phyloP scores from a whole-genome alignment of 2,888 invertebrate genomes.

The Stictocephala bisonia region DNA sequence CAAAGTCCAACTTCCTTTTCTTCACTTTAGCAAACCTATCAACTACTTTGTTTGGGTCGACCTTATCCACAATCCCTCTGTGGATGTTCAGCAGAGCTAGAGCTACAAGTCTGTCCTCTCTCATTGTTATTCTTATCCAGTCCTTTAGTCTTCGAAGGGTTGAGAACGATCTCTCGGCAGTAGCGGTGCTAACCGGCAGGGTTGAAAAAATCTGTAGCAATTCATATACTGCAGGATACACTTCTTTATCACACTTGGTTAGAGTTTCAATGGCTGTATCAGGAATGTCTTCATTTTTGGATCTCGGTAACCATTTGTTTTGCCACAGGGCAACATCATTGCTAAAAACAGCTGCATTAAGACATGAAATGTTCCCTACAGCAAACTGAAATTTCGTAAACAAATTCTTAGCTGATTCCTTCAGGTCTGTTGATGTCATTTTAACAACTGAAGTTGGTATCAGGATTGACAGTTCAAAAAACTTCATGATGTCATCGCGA shows the following conservation, averaged over 20 bases:
- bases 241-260: conserved; percentile 28
- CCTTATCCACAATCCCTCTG: conserved; percentile 19
- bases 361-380: background rate
- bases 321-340: conserved; percentile 1
- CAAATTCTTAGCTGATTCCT: background rate
- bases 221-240: conserved; percentile 7
- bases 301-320: conserved; percentile 1
- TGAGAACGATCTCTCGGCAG: conserved; percentile 42
- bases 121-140: conserved; percentile 37
- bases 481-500: background rate
- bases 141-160: conserved; percentile 42
- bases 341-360: background rate
- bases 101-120: conserved; percentile 35
- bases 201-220: conserved; percentile 40
- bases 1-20: conserved; percentile 45
- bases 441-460: background rate
- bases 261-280: conserved; percentile 12
- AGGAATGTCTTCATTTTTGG: background rate
- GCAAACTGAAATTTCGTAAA: background rate
- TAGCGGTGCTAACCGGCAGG: conserved; percentile 45
- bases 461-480: background rate
- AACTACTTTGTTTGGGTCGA: conserved; percentile 43
- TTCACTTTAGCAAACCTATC: conserved; percentile 47
- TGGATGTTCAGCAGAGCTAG: conserved; percentile 46
- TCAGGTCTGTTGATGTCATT: background rate